phyloP scores from a whole-genome alignment of 2,797 vertebrate genomes.

The Clarias fuscus region DNA sequence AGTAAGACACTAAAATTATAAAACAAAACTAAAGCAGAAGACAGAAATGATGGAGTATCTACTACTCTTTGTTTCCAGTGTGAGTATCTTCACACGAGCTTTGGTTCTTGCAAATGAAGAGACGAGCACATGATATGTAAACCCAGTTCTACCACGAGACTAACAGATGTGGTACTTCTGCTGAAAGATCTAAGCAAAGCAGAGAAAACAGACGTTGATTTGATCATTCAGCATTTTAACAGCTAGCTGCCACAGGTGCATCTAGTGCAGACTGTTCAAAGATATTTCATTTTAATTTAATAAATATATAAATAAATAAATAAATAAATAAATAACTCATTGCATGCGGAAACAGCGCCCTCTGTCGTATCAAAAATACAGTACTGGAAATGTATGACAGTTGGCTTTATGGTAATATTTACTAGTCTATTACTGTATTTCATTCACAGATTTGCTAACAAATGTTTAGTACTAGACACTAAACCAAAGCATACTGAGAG shows the following conservation, averaged over 20 bases:
- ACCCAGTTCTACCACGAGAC: background rate
- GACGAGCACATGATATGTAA: background rate
- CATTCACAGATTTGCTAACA: background rate
- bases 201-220: background rate
- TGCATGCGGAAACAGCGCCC: conserved; percentile 5
- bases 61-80: background rate
- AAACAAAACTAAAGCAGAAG: background rate
- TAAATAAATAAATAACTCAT: too few relatives aligned
- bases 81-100: background rate
- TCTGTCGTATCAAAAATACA: background rate
- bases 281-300: background rate
- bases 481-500: background rate
- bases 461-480: background rate
- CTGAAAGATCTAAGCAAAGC: background rate
- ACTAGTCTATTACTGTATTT: background rate
- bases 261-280: background rate
- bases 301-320: background rate
- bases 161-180: background rate
- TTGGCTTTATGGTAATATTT: background rate
- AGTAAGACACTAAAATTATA: background rate
- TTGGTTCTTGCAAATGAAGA: background rate
- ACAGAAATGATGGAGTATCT: background rate
- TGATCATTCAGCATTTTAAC: background rate
- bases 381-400: background rate
- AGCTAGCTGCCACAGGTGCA: background rate